Evolutionary conservation across 1,140 invertebrate species (phyloP).

Genomic region (Pseudachorutes palmiensis): DNA sequence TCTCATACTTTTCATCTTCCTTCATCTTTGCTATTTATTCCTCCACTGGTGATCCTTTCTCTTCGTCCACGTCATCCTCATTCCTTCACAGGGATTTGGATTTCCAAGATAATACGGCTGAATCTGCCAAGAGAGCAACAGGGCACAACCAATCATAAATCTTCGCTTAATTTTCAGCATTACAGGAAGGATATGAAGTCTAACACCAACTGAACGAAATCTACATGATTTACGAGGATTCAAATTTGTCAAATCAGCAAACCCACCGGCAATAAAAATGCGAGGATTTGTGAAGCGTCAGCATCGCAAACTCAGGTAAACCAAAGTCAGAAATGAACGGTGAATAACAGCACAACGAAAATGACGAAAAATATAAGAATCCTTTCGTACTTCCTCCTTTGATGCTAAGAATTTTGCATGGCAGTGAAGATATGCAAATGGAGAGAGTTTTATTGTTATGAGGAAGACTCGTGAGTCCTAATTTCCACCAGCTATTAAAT

Average conservation of each 20-base stretch:
- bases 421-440: conserved; percentile 10
- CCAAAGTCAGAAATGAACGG: too few relatives aligned
- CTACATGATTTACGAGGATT: too few relatives aligned
- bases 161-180: neutral
- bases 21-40: conserved; percentile 1
- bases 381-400: too few relatives aligned
- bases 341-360: too few relatives aligned
- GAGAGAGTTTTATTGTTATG: conserved; percentile 6
- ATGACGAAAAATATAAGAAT: too few relatives aligned
- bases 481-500: neutral
- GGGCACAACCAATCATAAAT: conserved; percentile 10
- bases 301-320: too few relatives aligned
- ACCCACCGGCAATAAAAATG: too few relatives aligned
- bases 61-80: neutral
- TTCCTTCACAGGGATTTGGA: neutral
- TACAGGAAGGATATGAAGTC: neutral
- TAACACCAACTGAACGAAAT: too few relatives aligned
- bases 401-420: too few relatives aligned
- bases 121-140: neutral
- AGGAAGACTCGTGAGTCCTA: conserved; percentile 1
- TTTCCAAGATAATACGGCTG: neutral
- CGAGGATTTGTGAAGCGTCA: too few relatives aligned
- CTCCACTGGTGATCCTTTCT: neutral
- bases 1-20: conserved; percentile 12
- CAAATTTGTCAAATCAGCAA: too few relatives aligned